Base-by-base conservation (phyloP, 2,113 vertebrate species). In the Pontoporia blainvillei region DNA sequence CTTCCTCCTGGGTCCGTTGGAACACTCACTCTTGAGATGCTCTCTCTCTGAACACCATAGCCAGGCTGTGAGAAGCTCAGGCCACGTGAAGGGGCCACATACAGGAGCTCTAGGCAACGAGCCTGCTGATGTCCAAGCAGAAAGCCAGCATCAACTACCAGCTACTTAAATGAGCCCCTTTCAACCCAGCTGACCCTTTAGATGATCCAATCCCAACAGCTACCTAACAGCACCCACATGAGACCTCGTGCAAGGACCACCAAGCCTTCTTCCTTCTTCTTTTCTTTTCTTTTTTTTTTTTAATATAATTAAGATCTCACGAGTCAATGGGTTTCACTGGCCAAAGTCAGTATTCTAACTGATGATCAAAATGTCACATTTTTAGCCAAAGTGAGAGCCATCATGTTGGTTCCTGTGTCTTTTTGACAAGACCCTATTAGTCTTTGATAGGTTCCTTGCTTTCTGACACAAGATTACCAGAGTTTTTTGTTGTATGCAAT, bases 371-470 rank as follows among this genome's bases (percentile, higher is more conserved):
- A 34, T 62, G 44, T 27, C 85, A 73, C 67, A 89, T 36, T 90
- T 73, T 46, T 57, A 90, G 59, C 46, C 69, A 94, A 20, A 2
- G 1, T 59, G 23, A 66, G 31, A 46, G 23, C 5, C 23, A 84
- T 25, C 25, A 17, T 9, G 6, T 75, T 67, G 31, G 17, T 31
- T 75, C 18, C 6, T 44, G 21, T 29, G 14, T 49, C 67, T 21
- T 89, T 90, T 10, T 14, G 14, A 61, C 52, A 71, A 14, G 61
- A 57, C 20, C 41, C 5, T 25, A 39, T 61, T 61, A 71, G 31
- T 62, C 64, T 94, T 34, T 62, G 20, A 72, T 27, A 81, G 52
- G 27, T 66, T 86, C 36, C 29, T 87, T 93, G 83, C 72, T 86
- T 94, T 88, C 84, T 71, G 41, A 94, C 44, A 61, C 34, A 79